Base-by-base conservation (phyloP, 2,113 vertebrate genomes). In the Platanista minor region DNA sequence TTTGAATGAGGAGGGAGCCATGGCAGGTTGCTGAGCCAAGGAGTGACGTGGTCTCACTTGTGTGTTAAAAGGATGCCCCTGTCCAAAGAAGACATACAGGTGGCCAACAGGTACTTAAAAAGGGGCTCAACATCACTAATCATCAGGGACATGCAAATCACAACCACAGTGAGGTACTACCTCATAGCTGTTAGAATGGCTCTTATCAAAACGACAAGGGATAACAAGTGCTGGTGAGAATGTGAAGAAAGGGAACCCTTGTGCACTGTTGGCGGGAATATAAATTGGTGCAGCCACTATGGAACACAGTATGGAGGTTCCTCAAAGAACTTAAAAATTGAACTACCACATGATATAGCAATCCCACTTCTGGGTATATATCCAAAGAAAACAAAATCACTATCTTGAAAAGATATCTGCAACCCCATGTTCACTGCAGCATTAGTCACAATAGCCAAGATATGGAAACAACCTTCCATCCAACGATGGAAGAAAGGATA, bases 41-140 rank as follows among this genome's bases (percentile, higher is more conserved):
- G 72, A 27, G 20, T 21, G 81, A 46, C 0, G 2, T 8, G 36
- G 8, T 20, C 67, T 23, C 4, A 9, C 1, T 20, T 64, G 29
- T 39, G 20, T 72, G 67, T 81, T n/a, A 43, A 43, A 87, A 77
- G 5, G 52, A 71, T 17, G 66, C 46, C 13, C 46, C 69, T 36
- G 17, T 71, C 90, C 31, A 36, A 49, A 46, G 80, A 92, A 49
- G 41, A 62, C 8, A 52, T 2, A 83, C 31, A 12, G 11, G 27
- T 36, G 39, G 54, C 54, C 66, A 31, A 61, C 3, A 11, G 20
- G 41, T 17, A 74, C 57, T 31, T 23, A 8, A 39, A 77, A 49
- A 39, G 23, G 33, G 14, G 54, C 25, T 62, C 46, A 31, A 74
- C 33, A 3, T 39, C 41, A 72, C 41, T 61, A 12, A 49, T 74